Conservation (phyloP, 2,888 invertebrate species). For the Acronicta leporina region DNA sequence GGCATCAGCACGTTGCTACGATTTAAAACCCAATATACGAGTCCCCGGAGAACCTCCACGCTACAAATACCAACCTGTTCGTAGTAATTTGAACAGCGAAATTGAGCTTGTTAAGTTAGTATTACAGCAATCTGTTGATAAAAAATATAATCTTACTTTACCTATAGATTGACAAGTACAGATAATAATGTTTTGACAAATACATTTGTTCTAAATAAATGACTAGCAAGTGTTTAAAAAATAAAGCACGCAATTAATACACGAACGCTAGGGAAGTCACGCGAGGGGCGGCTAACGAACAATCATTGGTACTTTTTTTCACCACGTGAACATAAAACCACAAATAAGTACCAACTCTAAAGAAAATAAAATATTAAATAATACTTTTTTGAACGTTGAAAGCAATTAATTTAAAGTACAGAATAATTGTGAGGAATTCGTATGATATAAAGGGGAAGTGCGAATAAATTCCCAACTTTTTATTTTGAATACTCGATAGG, state of each 20-base stretch:
- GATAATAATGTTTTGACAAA: slow-evolving; percentile 23
- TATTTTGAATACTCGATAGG: slow-evolving; percentile 27
- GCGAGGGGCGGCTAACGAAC: slow-evolving; percentile 33
- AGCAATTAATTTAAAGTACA: neutral
- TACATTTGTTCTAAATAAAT: slow-evolving; percentile 43
- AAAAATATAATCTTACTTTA: slow-evolving; percentile 4
- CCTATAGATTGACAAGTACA: slow-evolving; percentile 22
- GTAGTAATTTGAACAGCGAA: slow-evolving; percentile 32
- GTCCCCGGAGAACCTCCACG: slow-evolving; percentile 27
- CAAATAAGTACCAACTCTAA: neutral
- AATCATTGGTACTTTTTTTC: slow-evolving; percentile 26
- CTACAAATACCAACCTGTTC: slow-evolving; percentile 29
- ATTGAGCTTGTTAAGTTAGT: slow-evolving; percentile 15
- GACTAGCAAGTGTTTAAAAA: slow-evolving; percentile 40
- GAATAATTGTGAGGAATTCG: neutral
- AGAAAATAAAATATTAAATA: slow-evolving; percentile 1
- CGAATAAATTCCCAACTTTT: slow-evolving; percentile 21
- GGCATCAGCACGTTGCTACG: slow-evolving; percentile 50
- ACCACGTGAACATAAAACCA: slow-evolving; percentile 15
- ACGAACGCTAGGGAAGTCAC: slow-evolving; percentile 38
- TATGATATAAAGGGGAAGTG: no score
- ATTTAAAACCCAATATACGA: slow-evolving; percentile 57
- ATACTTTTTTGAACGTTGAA: neutral
- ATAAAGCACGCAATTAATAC: slow-evolving; percentile 47
- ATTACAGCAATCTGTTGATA: slow-evolving; percentile 1